These are phyloP conservation scores for Bos javanicus DNA, from an alignment of 2,113 vertebrate species.

Conservation along the genomic window DNA sequence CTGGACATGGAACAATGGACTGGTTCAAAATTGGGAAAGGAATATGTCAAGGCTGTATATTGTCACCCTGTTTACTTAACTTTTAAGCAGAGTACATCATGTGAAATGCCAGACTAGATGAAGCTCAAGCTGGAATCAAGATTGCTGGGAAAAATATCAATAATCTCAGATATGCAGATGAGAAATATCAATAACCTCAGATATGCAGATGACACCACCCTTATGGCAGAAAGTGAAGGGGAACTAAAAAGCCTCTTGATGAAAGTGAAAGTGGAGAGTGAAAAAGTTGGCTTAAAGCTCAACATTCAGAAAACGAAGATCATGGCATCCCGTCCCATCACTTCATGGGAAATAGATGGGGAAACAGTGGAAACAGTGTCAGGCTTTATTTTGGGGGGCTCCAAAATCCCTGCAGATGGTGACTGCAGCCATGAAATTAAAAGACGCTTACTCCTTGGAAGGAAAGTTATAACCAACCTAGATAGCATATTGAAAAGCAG, in stretches of 20 bases:
- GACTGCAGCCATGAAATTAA: not conserved
- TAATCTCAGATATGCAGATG: not conserved
- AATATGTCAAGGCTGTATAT: not conserved
- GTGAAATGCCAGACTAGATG: not conserved
- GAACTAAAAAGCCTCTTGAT: not conserved
- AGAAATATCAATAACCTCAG: not conserved
- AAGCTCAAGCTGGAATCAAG: not conserved
- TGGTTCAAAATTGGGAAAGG: not conserved
- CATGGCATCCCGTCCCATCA: not conserved
- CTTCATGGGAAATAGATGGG: not conserved
- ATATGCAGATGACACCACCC: not conserved
- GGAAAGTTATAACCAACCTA: not conserved
- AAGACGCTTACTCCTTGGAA: not conserved
- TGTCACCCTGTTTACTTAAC: not conserved
- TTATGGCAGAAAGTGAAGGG: not conserved
- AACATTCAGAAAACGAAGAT: not conserved
- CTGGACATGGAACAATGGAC: not conserved
- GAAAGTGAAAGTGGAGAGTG: not conserved
- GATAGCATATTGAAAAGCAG: not conserved
- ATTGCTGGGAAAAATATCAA: not conserved
- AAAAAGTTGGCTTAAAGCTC: not conserved
- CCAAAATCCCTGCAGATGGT: not conserved
- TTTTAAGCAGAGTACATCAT: not conserved
- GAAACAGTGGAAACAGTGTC: not conserved
- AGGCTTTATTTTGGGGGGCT: not conserved